Base-by-base conservation (phyloP, 2,888 invertebrate species). In the Perizoma flavofasciatum region DNA sequence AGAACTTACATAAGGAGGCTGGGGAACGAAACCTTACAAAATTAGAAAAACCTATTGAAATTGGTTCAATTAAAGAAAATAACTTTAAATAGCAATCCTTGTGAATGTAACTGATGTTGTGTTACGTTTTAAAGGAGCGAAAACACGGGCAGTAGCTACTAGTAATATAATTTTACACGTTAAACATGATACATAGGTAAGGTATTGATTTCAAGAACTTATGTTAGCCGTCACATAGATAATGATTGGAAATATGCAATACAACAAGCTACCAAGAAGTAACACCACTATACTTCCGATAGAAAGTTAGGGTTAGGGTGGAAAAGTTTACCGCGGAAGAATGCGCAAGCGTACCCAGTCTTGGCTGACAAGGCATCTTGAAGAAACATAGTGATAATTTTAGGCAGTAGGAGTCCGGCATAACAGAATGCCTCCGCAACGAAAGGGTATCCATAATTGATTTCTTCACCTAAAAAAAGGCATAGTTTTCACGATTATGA, bases 1-100 rank as follows among this genome's bases (percentile, higher is more conserved):
- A 68, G 54, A 65, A 45, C 44, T 65, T 68, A 57, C 45, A 55
- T 65, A 65, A 63, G 34, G 37, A 45, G 53, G n/a, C 40, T 5
- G 45, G 55, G 59, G 52, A 63, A 63, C 33, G 49, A 57, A 58
- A 51, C 44, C 48, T 50, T 35, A 35, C 6, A 35, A 35, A 5
- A 5, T 35, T 35, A 35, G 5, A 5, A 35, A 34, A 47, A 46
- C 35, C 49, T 40, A 43, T 33, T 50, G 48, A 47, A 45, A 34
- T 9, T 45, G 8, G 9, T 39, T 5, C 34, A 9, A 11, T 22
- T 11, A 6, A 44, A 46, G 10, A 35, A 33, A 54, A 33, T 6
- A 43, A 47, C 32, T 40, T 39, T 3, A 59, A 50, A 51, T 39
- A 9, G 47, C 10, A 56, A 44, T 33, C 8, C 33, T 50, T 39